Conservation (phyloP, 2,888 invertebrate genomes). For the Caenorhabditis sp. region DNA sequence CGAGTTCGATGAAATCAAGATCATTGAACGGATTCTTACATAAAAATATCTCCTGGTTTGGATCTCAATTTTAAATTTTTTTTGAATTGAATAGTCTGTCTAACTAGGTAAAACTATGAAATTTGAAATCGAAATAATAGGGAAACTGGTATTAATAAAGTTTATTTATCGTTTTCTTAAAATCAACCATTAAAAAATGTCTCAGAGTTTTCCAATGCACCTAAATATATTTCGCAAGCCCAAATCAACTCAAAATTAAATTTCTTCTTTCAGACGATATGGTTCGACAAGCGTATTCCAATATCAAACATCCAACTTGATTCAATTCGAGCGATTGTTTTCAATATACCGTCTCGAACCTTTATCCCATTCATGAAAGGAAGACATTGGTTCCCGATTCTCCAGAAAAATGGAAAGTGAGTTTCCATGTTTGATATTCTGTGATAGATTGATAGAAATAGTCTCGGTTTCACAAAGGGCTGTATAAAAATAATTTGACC, state of each 20-base stretch:
- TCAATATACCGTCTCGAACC: slow-evolving; percentile 49
- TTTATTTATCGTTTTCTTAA: too few relatives aligned
- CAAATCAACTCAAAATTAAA: neutral
- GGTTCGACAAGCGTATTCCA: slow-evolving; percentile 41
- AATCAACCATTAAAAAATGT: too few relatives aligned
- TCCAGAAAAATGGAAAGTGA: slow-evolving; percentile 43
- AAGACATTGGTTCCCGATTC: slow-evolving; percentile 63
- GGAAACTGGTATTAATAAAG: too few relatives aligned
- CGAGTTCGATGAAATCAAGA: too few relatives aligned
- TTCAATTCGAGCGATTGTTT: slow-evolving; percentile 51
- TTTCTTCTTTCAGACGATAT: slow-evolving; percentile 38
- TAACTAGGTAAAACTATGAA: too few relatives aligned
- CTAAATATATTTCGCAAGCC: neutral
- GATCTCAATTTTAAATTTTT: too few relatives aligned
- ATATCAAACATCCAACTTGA: slow-evolving; percentile 37
- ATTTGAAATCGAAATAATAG: too few relatives aligned
- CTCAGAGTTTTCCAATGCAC: too few relatives aligned
- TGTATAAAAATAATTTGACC: too few relatives aligned
- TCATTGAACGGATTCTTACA: too few relatives aligned
- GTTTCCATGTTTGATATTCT: slow-evolving; percentile 5
- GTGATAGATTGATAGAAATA: neutral
- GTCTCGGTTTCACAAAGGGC: neutral
- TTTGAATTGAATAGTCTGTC: too few relatives aligned
- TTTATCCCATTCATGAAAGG: slow-evolving; percentile 58
- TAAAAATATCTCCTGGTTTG: too few relatives aligned